Conservation (phyloP, 2,797 vertebrate genomes). For the Miichthys miiuy region DNA sequence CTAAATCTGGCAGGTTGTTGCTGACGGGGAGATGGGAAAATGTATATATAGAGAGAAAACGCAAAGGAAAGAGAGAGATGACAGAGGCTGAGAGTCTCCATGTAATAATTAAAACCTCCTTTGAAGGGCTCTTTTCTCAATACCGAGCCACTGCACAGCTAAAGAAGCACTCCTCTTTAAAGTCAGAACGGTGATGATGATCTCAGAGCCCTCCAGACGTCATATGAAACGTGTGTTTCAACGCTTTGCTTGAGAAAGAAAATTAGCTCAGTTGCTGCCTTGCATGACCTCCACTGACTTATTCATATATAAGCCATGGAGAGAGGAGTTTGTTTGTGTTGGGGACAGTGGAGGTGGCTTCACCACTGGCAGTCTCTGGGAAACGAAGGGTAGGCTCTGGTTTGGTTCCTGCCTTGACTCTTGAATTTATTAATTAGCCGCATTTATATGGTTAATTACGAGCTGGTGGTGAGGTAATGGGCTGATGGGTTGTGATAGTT, state of each 20-base stretch:
- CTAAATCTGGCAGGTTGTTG: slow-evolving; percentile 53
- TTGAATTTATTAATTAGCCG: slow-evolving; percentile 74
- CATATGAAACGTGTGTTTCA: slow-evolving; percentile 45
- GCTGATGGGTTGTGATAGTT: slow-evolving; percentile 58
- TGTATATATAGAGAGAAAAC: background rate
- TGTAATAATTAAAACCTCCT: slow-evolving; percentile 72
- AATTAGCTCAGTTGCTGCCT: slow-evolving; percentile 56
- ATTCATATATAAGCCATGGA: slow-evolving; percentile 56
- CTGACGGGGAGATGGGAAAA: slow-evolving; percentile 8
- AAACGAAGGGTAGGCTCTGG: slow-evolving; percentile 30
- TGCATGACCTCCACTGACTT: slow-evolving; percentile 46
- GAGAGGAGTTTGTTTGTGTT: slow-evolving; percentile 43
- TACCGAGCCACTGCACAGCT: slow-evolving; percentile 19
- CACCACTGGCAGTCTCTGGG: slow-evolving; percentile 26
- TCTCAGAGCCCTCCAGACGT: slow-evolving; percentile 57
- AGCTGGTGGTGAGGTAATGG: slow-evolving; percentile 62
- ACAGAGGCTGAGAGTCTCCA: slow-evolving; percentile 47
- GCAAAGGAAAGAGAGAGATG: slow-evolving; percentile 18
- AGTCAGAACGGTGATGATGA: slow-evolving; percentile 44
- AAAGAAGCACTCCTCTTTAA: slow-evolving; percentile 54
- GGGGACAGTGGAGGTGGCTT: background rate
- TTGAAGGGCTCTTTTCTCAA: slow-evolving; percentile 64
- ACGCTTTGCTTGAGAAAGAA: slow-evolving; percentile 68
- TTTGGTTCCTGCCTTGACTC: slow-evolving; percentile 48
- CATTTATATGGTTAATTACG: slow-evolving; percentile 64